A percentile compares a stretch with the other conserved stretches of the same genome.
Conservation (phyloP, 1,140 invertebrate species). For the Cheumatopsyche charites region DNA sequence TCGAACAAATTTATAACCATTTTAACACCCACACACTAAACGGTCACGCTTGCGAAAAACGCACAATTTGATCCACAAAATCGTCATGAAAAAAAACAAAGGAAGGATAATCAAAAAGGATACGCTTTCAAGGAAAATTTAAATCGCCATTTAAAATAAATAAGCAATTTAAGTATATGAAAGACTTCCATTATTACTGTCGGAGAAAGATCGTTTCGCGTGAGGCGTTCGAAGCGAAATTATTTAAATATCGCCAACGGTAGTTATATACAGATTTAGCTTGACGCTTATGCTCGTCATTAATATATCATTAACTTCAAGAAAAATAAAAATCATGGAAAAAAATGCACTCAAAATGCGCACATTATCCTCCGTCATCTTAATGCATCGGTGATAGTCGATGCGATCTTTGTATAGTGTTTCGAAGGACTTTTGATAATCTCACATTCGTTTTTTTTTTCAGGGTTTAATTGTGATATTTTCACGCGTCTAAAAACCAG, state of each 20-base stretch:
- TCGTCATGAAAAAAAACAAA: no score
- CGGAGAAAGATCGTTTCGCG: background rate
- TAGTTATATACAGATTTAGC: slow-evolving; percentile 17
- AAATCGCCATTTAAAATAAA: slow-evolving; percentile 25
- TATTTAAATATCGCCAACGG: background rate
- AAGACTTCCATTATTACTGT: slow-evolving; percentile 20
- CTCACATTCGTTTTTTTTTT: background rate
- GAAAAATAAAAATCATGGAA: background rate
- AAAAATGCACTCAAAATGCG: background rate
- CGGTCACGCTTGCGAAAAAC: no score
- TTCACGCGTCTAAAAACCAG: background rate
- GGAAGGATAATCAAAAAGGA: no score
- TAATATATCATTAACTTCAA: slow-evolving; percentile 25
- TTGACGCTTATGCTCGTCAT: background rate
- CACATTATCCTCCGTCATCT: background rate
- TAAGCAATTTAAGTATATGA: slow-evolving; percentile 27
- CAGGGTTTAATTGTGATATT: slow-evolving; percentile 10
- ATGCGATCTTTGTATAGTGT: background rate
- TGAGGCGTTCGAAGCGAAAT: slow-evolving; percentile 9
- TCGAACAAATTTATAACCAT: background rate
- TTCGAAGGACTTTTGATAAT: background rate
- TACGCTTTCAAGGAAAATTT: no score
- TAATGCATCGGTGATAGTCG: background rate
- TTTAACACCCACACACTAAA: background rate
- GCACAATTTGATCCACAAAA: no score